Base-by-base conservation (phyloP, 1,140 invertebrate genomes). In the Drosophila seguyi region DNA sequence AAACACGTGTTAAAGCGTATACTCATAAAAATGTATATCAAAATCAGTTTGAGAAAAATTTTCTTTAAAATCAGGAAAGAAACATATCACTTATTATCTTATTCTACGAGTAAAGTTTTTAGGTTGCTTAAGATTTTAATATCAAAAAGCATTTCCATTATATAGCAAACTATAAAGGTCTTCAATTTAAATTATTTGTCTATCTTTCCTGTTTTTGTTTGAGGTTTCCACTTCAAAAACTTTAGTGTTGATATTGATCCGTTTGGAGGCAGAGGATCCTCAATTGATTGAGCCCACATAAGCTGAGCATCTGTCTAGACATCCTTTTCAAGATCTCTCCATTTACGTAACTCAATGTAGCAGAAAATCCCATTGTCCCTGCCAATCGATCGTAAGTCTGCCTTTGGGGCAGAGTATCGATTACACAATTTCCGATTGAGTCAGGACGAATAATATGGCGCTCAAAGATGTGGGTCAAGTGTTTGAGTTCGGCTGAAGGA, bases 381-480 rank as follows among this genome's bases (percentile, higher is more conserved):
- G 47, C 45, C 36, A 50, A 63, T 61, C 47, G 63, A 79, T 81
- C 69, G 36, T 74, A 42, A 42, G 34, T 22, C 60, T 69, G 66
- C 66, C 47, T 52, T 69, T 69, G 61, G 61, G 66, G 52, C 44
- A 73, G 41, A 25, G 68, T 86, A 86, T 86, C 82, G 69, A 86
- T 86, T 79, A 75, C 83, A 73, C 72, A 77, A 79, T 66, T 83
- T 18, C 72, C 16, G 61, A 55, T 57, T 48, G 69, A 52, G 61
- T 53, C 18, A 47, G 65, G 6, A 31, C 20, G 47, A 22, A 41
- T 50, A 76, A 63, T 61, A 62, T 45, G 39, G 34, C 59, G 62
- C 29, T 34, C n/a, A 10, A 53, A 58, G 52, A 86, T 86, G 75
- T 75, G 83, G 82, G 82, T 86, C 82, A 86, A 87, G 82, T 86